phyloP scores from a whole-genome alignment of 2,888 invertebrate species.

The Yponomeuta sedellus region DNA sequence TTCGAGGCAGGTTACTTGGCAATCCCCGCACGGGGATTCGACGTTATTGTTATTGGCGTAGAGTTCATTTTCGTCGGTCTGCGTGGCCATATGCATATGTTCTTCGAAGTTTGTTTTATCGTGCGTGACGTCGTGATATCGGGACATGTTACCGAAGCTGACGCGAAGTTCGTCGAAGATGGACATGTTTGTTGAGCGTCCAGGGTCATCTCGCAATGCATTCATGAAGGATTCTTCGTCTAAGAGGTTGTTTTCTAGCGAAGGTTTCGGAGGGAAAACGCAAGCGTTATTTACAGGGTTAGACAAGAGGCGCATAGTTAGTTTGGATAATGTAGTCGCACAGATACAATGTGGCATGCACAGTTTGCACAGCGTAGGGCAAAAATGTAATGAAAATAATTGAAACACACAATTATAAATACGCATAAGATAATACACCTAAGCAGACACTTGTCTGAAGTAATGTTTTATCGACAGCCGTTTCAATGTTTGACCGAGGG shows the following conservation, averaged over 20 bases:
- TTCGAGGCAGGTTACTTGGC: conserved; percentile 37
- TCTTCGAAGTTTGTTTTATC: conserved; percentile 27
- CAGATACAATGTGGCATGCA: not conserved
- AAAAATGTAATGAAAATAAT: not conserved
- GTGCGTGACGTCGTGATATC: conserved; percentile 27
- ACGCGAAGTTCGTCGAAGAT: conserved; percentile 63
- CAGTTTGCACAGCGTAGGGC: not conserved
- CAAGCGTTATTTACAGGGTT: not conserved
- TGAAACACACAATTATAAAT: not conserved
- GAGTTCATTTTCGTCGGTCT: conserved; percentile 24
- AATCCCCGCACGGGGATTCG: conserved; percentile 28
- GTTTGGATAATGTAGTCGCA: not conserved
- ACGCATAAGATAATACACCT: not conserved
- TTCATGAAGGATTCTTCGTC: conserved; percentile 60
- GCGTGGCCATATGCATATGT: not conserved
- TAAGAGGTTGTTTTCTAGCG: conserved; percentile 52
- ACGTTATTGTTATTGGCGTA: conserved; percentile 34
- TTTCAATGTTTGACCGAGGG: too few relatives aligned
- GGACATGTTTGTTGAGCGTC: conserved; percentile 56
- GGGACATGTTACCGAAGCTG: conserved; percentile 37
- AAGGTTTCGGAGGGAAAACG: conserved; percentile 19
- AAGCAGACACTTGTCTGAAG: not conserved
- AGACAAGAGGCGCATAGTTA: conserved; percentile 13
- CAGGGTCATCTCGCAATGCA: conserved; percentile 53
- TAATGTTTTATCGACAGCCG: too few relatives aligned